Percentiles rank a stretch among this genome's conserved stretches.
These are phyloP conservation scores for Heteractis magnifica DNA, from an alignment of 92 coral and sea anemone genomes.

Conservation along the genomic window DNA sequence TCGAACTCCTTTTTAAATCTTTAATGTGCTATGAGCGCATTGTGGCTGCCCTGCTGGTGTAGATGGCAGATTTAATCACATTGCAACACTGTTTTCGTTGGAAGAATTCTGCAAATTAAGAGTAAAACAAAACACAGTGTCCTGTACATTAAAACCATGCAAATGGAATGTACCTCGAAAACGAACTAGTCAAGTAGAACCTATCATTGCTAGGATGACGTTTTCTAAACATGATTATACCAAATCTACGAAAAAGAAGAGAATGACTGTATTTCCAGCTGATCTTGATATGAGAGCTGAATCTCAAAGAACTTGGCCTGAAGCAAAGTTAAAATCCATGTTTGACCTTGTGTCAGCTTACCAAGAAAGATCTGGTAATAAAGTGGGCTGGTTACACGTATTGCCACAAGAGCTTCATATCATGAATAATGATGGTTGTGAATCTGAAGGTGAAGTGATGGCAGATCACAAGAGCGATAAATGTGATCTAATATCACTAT, in stretches of 20 bases:
- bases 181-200: not conserved
- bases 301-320: constrained; percentile 32
- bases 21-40: no score
- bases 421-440: not conserved
- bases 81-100: not conserved
- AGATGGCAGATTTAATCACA: not conserved
- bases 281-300: constrained; percentile 37
- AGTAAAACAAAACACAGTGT: not conserved
- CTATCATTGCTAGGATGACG: constrained; percentile 17
- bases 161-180: constrained; percentile 29
- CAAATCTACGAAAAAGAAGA: constrained; percentile 27
- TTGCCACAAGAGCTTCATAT: not conserved
- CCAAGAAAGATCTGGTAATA: constrained; percentile 27
- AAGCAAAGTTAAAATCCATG: constrained; percentile 22
- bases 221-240: constrained; percentile 37
- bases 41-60: no score
- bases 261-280: not conserved
- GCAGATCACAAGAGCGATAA: no score
- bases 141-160: constrained; percentile 28
- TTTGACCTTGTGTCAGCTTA: constrained; percentile 18
- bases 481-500: constrained; percentile 30
- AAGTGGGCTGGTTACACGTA: constrained; percentile 35
- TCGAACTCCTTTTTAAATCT: no score
- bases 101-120: not conserved
- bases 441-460: no score